Evolutionary conservation across 2,888 invertebrate genomes (phyloP).

Genomic region (Pheosia tremula): DNA sequence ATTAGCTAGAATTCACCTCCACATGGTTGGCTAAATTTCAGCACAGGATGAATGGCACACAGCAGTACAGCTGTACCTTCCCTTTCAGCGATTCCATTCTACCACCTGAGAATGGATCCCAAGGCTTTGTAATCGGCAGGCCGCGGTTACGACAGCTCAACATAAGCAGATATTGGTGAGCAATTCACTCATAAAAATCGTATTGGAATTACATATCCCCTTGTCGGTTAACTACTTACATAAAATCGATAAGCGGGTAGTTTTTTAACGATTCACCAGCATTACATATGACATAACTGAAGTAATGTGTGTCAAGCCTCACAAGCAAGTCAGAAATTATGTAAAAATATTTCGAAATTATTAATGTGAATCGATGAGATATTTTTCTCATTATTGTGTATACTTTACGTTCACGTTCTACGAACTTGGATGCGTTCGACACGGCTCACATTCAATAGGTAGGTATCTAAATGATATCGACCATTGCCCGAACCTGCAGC

Average conservation of each 20-base stretch:
- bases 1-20: too few relatives aligned
- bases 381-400: slow-evolving; percentile 15
- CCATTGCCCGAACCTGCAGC: slow-evolving; percentile 44
- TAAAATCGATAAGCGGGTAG: slow-evolving; percentile 52
- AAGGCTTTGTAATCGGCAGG: background rate
- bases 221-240: slow-evolving; percentile 41
- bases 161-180: background rate
- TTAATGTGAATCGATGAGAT: slow-evolving; percentile 14
- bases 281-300: slow-evolving; percentile 67
- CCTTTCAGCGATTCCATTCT: too few relatives aligned
- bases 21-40: too few relatives aligned
- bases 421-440: slow-evolving; percentile 39
- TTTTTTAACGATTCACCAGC: slow-evolving; percentile 47
- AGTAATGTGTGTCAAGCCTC: slow-evolving; percentile 62
- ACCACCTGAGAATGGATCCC: too few relatives aligned
- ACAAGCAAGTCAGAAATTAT: slow-evolving; percentile 42
- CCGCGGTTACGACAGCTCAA: too few relatives aligned
- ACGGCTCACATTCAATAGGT: slow-evolving; percentile 41
- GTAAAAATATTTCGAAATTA: slow-evolving; percentile 44
- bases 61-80: too few relatives aligned
- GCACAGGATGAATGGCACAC: too few relatives aligned
- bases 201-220: slow-evolving; percentile 10
- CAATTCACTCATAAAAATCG: background rate
- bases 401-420: slow-evolving; percentile 20
- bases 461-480: slow-evolving; percentile 56